Percentiles rank a stretch among this genome's conserved stretches.
Conservation (phyloP, 2,113 vertebrate species). For the Pluvialis apricaria region DNA sequence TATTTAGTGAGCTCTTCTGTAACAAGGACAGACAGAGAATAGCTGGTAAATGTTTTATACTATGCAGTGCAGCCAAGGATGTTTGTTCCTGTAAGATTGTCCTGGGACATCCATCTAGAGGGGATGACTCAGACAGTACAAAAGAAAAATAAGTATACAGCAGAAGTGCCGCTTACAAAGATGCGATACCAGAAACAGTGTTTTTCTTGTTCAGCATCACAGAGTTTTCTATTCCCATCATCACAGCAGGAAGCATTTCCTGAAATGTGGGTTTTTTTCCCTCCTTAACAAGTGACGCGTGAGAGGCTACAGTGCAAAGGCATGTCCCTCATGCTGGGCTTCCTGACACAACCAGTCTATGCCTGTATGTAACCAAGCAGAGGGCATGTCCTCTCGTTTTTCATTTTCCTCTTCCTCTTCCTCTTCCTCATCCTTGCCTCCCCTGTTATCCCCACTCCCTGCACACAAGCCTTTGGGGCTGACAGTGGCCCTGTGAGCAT, state of each 20-base stretch:
- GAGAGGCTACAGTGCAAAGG: background rate
- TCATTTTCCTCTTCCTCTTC: background rate
- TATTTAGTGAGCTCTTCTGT: background rate
- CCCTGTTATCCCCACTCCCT: background rate
- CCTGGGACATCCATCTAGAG: background rate
- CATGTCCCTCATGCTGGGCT: background rate
- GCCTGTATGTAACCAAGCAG: background rate
- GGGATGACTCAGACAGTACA: background rate
- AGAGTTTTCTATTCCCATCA: background rate
- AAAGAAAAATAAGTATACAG: background rate
- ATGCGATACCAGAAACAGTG: background rate
- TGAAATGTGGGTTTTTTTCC: background rate
- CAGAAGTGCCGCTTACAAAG: background rate
- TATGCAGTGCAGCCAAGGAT: background rate
- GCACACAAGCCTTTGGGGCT: background rate
- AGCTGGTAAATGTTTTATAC: background rate
- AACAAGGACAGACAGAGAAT: background rate
- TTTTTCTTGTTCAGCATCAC: background rate
- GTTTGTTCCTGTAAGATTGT: background rate
- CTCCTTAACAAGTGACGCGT: background rate
- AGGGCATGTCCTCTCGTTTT: background rate
- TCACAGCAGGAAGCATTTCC: background rate
- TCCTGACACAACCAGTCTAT: background rate
- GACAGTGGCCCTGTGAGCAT: background rate
- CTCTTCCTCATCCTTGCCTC: background rate